Conservation (phyloP, 2,888 invertebrate genomes). For the Palloptera scutellata region DNA sequence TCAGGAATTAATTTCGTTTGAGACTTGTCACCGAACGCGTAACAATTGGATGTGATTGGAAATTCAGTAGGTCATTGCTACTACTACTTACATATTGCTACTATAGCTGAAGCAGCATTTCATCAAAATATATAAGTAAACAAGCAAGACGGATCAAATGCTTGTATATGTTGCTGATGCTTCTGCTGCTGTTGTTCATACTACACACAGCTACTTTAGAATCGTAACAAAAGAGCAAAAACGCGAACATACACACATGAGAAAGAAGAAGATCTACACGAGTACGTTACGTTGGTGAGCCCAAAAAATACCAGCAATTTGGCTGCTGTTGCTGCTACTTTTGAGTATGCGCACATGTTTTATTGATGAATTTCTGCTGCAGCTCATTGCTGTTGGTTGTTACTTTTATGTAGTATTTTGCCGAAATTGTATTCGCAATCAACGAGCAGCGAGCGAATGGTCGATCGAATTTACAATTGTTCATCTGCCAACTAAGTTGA, state of each 20-base stretch:
- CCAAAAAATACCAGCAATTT: not conserved
- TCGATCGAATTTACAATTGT: slow-evolving; percentile 31
- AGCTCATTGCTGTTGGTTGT: slow-evolving; percentile 37
- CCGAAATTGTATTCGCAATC: slow-evolving; percentile 54
- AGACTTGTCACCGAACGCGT: slow-evolving; percentile 26
- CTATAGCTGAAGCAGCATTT: slow-evolving; percentile 16
- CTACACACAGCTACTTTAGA: too few relatives aligned
- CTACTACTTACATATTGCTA: not conserved
- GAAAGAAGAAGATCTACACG: not conserved
- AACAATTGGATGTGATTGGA: slow-evolving; percentile 30
- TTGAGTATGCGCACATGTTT: slow-evolving; percentile 53
- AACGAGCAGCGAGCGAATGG: slow-evolving; percentile 9
- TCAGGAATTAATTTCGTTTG: slow-evolving; percentile 7
- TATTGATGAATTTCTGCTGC: slow-evolving; percentile 56
- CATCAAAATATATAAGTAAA: slow-evolving; percentile 14
- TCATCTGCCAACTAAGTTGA: slow-evolving; percentile 10
- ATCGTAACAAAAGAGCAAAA: not conserved
- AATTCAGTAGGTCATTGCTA: slow-evolving; percentile 11
- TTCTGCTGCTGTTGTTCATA: not conserved
- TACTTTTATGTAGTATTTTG: slow-evolving; percentile 36
- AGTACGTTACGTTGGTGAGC: not conserved
- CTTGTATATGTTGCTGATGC: not conserved
- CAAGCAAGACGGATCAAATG: not conserved
- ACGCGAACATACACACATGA: not conserved
- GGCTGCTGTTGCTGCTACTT: not conserved